Evolutionary conservation across 2,113 vertebrate species (phyloP).

Genomic region (Hippopotamus amphibius): DNA sequence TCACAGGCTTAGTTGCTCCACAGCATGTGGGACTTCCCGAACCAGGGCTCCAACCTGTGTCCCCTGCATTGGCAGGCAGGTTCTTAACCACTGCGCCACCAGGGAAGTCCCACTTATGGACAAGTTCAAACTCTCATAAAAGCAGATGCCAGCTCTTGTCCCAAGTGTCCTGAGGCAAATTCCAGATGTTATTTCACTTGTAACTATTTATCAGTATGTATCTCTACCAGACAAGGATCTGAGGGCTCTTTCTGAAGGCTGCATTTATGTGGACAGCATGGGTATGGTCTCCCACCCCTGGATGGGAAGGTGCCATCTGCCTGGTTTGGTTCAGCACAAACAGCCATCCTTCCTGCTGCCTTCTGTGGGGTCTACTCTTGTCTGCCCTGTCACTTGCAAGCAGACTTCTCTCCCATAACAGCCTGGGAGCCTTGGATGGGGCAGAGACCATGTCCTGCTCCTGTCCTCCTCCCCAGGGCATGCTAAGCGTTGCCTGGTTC

Average conservation of each 20-base stretch:
- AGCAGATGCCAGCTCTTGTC: neutral
- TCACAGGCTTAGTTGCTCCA: too few species aligned
- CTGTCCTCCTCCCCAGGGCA: neutral
- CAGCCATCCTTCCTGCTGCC: neutral
- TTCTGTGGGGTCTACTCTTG: neutral
- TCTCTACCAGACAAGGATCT: neutral
- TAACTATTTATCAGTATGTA: neutral
- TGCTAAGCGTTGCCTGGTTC: neutral
- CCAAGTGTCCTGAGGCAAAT: neutral
- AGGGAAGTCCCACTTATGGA: neutral
- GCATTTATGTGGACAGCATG: accelerated
- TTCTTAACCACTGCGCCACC: too few species aligned
- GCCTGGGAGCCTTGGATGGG: neutral
- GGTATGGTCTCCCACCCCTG: neutral
- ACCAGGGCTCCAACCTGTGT: too few species aligned
- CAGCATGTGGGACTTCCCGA: too few species aligned
- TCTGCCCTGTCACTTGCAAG: neutral
- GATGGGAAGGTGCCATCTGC: neutral
- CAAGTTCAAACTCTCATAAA: neutral
- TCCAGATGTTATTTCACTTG: neutral
- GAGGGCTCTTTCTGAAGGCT: neutral
- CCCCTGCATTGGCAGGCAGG: too few species aligned
- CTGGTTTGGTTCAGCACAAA: neutral
- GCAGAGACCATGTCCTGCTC: neutral
- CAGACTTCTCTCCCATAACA: neutral